Conservation (phyloP, 1,140 invertebrate genomes). For the Yoshiicerus persimilis region DNA sequence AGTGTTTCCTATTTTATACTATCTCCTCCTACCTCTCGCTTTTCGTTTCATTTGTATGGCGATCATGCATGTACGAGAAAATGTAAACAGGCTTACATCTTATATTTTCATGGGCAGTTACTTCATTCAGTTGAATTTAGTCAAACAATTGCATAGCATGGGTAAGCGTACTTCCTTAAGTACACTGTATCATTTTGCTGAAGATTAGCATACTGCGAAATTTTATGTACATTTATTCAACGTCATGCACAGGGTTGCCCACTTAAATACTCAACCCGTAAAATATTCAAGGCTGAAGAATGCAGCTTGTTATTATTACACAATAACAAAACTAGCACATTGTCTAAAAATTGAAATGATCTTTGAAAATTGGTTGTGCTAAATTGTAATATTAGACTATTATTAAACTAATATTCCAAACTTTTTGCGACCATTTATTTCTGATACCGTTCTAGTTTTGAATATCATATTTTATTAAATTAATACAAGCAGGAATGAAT, state of each 20-base stretch:
- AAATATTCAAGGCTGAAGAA: no score
- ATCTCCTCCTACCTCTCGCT: not conserved
- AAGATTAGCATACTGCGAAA: not conserved
- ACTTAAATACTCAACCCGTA: not conserved
- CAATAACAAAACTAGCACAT: not conserved
- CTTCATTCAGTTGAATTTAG: not conserved
- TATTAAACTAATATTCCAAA: no score
- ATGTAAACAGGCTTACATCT: not conserved
- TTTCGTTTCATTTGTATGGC: not conserved
- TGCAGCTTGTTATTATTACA: not conserved
- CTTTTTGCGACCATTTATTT: no score
- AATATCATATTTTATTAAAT: no score
- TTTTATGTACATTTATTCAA: not conserved
- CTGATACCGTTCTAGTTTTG: no score
- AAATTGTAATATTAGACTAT: no score
- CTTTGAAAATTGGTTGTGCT: no score
- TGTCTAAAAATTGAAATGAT: no score
- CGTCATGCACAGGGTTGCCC: not conserved
- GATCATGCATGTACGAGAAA: not conserved
- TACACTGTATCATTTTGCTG: not conserved
- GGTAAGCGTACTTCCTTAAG: not conserved
- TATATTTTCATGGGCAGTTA: constrained; percentile 14
- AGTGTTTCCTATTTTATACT: not conserved
- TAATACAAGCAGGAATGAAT: no score
- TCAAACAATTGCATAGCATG: not conserved